phyloP scores from a whole-genome alignment of 2,797 vertebrate species.

The Mormyrus proboscirostris region DNA sequence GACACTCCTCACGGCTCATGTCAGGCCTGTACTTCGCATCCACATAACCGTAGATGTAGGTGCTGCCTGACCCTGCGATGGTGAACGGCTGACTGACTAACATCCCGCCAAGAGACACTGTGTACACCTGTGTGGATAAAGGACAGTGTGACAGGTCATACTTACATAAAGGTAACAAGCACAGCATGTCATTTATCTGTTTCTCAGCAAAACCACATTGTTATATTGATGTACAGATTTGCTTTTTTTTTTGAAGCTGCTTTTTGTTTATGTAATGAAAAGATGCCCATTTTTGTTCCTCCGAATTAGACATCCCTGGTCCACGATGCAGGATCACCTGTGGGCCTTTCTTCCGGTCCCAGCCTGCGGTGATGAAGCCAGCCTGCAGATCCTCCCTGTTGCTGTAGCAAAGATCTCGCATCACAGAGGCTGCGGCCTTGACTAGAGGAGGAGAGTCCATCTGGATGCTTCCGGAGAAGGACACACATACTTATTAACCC shows the following conservation, averaged over 20 bases:
- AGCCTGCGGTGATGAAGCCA: constrained; percentile 75
- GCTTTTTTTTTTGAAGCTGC: neutral
- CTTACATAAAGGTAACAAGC: neutral
- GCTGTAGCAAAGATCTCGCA: constrained; percentile 70
- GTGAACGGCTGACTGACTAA: constrained; percentile 65
- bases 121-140: constrained; percentile 48
- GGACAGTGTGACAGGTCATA: neutral
- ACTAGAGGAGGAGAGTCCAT: constrained; percentile 67
- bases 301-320: neutral
- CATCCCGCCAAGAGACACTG: constrained; percentile 71
- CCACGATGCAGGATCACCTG: constrained; percentile 54
- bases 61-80: constrained; percentile 75
- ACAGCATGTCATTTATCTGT: neutral
- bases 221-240: neutral
- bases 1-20: constrained; percentile 72
- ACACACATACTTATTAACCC: neutral
- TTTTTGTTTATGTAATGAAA: neutral
- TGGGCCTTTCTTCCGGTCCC: constrained; percentile 70
- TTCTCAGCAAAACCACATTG: neutral
- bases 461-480: constrained; percentile 56
- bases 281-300: neutral
- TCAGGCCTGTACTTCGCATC: constrained; percentile 70
- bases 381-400: constrained; percentile 73
- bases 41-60: constrained; percentile 73
- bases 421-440: constrained; percentile 66